These are phyloP conservation scores for Strigamia transsilvanica DNA, from an alignment of 2,888 invertebrate species.

Conservation along the genomic window DNA sequence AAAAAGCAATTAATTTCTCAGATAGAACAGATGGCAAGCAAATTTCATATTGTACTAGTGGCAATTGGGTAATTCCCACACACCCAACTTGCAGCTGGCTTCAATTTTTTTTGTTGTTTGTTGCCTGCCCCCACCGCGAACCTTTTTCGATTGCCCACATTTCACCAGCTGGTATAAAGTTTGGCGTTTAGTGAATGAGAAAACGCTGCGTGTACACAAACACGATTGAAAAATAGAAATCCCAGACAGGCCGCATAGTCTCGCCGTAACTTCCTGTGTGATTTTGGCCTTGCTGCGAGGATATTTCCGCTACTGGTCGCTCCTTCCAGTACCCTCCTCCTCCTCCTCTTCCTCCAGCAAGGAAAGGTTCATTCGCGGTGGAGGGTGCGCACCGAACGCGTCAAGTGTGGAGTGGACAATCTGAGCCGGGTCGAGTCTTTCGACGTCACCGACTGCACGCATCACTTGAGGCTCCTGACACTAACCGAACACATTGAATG, in stretches of 20 bases:
- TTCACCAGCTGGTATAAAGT: neutral
- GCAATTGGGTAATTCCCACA: slow-evolving; percentile 27
- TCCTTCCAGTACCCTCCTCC: neutral
- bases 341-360: neutral
- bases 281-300: slow-evolving; percentile 35
- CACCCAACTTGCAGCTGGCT: slow-evolving; percentile 24
- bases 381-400: neutral
- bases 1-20: neutral
- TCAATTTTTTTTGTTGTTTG: neutral
- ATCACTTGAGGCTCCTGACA: neutral
- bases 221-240: slow-evolving; percentile 19
- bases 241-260: slow-evolving; percentile 20
- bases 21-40: neutral
- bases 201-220: neutral
- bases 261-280: slow-evolving; percentile 16
- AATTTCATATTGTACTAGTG: slow-evolving; percentile 31
- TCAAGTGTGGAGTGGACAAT: neutral
- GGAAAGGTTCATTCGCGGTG: neutral
- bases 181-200: neutral
- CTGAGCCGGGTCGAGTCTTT: neutral
- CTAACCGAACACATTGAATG: neutral
- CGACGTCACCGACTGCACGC: neutral
- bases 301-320: slow-evolving; percentile 38
- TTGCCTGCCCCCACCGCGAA: neutral
- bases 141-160: neutral